Evolutionary conservation across 2,888 invertebrate species (phyloP), one percentile per base, ranked within the genome.

Genomic region (Drosophila kambysellisi): DNA sequence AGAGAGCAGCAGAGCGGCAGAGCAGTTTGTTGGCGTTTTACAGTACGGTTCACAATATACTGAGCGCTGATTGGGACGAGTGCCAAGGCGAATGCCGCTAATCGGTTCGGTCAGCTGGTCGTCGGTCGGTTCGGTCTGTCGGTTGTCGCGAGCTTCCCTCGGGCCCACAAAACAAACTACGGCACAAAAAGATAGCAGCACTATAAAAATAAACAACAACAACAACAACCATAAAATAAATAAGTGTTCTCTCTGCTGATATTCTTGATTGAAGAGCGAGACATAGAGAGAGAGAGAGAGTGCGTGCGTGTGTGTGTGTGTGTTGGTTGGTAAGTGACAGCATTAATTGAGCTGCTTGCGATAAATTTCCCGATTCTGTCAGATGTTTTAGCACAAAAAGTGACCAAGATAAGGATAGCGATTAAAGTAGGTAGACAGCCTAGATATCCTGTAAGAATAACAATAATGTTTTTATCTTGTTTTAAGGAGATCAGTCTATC

Each of bases 31-130:
- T 80, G 67, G 57, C 64, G 62, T 79, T 74, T 61, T 76, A 35
- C 75, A 80, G 73, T 76, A 81, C 83, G 74, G 70, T 88, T 90
- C 87, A 78, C 61, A 88, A 70, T 80, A 78, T 71, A 87, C 87
- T 87, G 89, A 88, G 74, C 72, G 51, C 62, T 70, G 37, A 20
- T 25, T 30, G 43, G 9, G 59, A 4, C 59, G 61, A 57, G 43
- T 50, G 57, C 54, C 54, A 43, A 50, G 43, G n/a, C 52, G 54
- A 78, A 46, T 74, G 51, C 63, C 41, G 57, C 53, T 57, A 51
- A 63, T 67, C 67, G 60, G 30, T 30, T 67, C 59, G 64, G 77
- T 68, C 81, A 80, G 81, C 77, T 76, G 81, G 46, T 62, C 61
- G 68, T 43, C 41, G 50, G 7, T 39, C 51, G 37, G 39, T 63